Evolutionary conservation across 2,888 invertebrate genomes (phyloP), one percentile per base, ranked within the genome.

Genomic region (Unio pictorum): DNA sequence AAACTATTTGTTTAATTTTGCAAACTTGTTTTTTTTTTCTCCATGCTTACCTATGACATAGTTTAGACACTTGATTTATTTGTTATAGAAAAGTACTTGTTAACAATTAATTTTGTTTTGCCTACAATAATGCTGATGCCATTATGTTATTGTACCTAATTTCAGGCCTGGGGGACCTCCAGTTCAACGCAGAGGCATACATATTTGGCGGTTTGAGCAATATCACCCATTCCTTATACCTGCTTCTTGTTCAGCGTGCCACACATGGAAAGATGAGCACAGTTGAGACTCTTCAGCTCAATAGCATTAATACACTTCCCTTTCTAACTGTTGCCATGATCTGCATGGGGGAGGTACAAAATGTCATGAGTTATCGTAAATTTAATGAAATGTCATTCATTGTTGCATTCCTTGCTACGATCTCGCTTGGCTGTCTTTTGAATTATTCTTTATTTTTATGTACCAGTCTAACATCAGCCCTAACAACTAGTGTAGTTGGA

Each of bases 401-500:
- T 55, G 45, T 85, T 8, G 72, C 85, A 58, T 89, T 90, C 69
- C 63, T 83, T 7, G 28, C 87, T 7, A 84, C 90, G 11, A 78
- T 89, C 55, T 75, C 73, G 26, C 81, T 84, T 67, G 90, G 90
- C 1, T 87, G 89, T 64, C 75, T 91, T 20, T 80, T 91, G 55
- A 91, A 91, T 77, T 91, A 90, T 79, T 88, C 90, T 3, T 81
- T 91, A 64, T 91, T 91, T 81, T 82, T 91, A 64, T 91, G 91
- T 78, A 91, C 91, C 0, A 87, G 86, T 59, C 80, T 89, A 68
- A 91, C 90, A 61, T 90, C 90, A 15, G 91, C 91, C 3, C 78
- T 91, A 45, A 91, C 91, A 4, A 91, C 91, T 1, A 89, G 89
- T 80, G 85, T 91, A 5, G 87, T 90, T 0, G 91, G 91, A 5